Evolutionary conservation across 1,140 invertebrate species (phyloP).

Genomic region (Gryllus bimaculatus): DNA sequence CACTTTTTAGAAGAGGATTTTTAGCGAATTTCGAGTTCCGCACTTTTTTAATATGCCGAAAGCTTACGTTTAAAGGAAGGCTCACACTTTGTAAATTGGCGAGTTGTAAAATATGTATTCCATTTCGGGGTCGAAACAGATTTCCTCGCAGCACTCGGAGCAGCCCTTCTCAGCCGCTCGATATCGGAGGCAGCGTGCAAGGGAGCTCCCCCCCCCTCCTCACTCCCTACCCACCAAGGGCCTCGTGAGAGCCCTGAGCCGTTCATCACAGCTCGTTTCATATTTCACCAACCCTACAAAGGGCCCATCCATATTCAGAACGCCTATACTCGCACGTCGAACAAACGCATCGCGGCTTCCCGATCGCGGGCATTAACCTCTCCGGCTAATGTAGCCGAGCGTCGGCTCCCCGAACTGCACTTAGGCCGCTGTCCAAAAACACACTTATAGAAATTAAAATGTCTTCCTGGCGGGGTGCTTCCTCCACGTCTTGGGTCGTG

Average conservation of each 20-base stretch:
- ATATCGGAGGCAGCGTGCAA: background rate
- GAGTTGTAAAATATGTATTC: background rate
- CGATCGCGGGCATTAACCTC: background rate
- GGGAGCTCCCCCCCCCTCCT: background rate
- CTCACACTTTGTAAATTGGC: background rate
- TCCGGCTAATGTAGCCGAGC: background rate
- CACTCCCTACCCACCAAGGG: too few species aligned
- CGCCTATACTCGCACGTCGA: background rate
- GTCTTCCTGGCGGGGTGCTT: background rate
- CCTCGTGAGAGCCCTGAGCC: too few species aligned
- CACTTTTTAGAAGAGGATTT: background rate
- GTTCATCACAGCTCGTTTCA: background rate
- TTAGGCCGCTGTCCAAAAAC: background rate
- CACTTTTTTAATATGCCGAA: background rate
- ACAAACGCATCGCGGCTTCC: background rate
- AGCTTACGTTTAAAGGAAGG: background rate
- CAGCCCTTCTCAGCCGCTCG: background rate
- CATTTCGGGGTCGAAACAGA: background rate
- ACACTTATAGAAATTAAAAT: constrained; percentile 2
- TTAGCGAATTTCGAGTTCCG: background rate
- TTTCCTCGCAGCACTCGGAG: background rate
- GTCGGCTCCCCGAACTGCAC: background rate
- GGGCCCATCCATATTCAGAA: background rate
- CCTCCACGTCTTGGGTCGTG: background rate
- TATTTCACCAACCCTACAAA: background rate